A percentile compares a stretch with the other conserved stretches of the same genome.
phyloP scores from a whole-genome alignment of 2,888 invertebrate genomes.

The Pyrochroa serraticornis region DNA sequence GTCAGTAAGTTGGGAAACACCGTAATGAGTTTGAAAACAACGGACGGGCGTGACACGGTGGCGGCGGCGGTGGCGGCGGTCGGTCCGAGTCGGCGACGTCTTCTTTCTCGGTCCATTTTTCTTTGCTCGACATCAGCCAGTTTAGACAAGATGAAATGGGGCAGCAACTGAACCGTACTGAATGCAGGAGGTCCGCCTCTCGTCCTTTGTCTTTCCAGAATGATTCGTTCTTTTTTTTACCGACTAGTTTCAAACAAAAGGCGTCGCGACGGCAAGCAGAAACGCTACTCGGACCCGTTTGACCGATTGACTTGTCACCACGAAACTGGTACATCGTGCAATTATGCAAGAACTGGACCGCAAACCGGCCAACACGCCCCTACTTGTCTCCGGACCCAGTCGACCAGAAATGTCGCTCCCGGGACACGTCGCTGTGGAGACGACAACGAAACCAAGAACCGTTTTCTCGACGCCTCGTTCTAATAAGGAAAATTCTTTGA shows the following conservation, averaged over 20 bases:
- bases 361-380: no score
- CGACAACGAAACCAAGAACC: no score
- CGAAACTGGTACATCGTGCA: no score
- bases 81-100: slow-evolving; percentile 28
- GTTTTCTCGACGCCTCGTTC: no score
- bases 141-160: slow-evolving; percentile 39
- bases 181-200: slow-evolving; percentile 31
- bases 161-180: slow-evolving; percentile 41
- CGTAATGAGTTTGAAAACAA: slow-evolving; percentile 60
- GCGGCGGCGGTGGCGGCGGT: background rate
- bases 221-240: slow-evolving; percentile 35
- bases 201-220: slow-evolving; percentile 36
- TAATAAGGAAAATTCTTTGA: no score
- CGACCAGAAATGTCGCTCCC: no score
- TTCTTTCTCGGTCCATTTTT: slow-evolving; percentile 40
- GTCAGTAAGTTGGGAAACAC: slow-evolving; percentile 57
- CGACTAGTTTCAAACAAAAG: slow-evolving; percentile 29
- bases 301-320: no score
- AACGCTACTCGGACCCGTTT: slow-evolving; percentile 9
- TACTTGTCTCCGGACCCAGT: no score
- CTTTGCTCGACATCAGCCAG: slow-evolving; percentile 36
- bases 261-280: slow-evolving; percentile 23
- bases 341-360: no score
- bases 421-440: no score
- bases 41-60: slow-evolving; percentile 54